Evolutionary conservation across 1,140 invertebrate species (phyloP).

Genomic region (Rhagoletis pomonella): DNA sequence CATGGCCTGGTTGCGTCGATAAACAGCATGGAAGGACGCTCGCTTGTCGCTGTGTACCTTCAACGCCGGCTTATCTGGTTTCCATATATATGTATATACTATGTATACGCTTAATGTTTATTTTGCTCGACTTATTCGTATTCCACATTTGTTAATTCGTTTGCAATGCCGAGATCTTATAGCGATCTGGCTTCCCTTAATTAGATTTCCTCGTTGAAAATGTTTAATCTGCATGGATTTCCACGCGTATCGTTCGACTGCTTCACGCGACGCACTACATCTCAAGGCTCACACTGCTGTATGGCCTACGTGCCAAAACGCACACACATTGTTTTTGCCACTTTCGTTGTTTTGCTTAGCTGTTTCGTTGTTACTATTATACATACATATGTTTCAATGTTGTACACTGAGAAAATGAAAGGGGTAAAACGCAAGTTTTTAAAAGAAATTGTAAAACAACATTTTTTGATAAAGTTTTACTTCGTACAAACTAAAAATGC

Average conservation of each 20-base stretch:
- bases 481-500: too few species aligned
- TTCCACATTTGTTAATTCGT: neutral
- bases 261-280: constrained; percentile 26
- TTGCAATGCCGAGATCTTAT: too few species aligned
- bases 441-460: too few species aligned
- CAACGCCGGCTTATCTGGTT: neutral
- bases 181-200: neutral
- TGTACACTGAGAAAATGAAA: too few species aligned
- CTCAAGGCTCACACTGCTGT: neutral
- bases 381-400: neutral
- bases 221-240: neutral
- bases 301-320: constrained; percentile 9
- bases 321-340: neutral
- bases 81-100: neutral
- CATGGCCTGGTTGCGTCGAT: neutral
- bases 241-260: neutral
- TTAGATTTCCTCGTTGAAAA: neutral
- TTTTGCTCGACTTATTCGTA: neutral
- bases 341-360: constrained; percentile 26
- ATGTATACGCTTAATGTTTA: neutral
- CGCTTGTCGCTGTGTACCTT: neutral
- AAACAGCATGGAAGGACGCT: constrained; percentile 23
- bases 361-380: too few species aligned
- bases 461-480: too few species aligned
- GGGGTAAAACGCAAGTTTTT: too few species aligned